Base-by-base conservation (phyloP, 2,888 invertebrate species). In the Scotopteryx bipunctaria region DNA sequence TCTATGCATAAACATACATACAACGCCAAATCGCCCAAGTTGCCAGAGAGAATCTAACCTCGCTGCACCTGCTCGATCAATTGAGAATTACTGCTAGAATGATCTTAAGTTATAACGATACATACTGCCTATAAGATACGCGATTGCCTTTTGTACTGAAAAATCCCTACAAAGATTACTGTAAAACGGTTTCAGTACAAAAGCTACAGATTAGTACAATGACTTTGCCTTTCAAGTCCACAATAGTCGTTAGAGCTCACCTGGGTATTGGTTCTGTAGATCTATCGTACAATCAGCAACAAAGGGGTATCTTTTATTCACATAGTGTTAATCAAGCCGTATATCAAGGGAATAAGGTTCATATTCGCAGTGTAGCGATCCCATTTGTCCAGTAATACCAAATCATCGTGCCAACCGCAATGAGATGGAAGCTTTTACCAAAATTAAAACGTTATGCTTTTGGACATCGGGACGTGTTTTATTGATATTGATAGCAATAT, bases 341-440 rank as follows among this genome's bases (percentile, higher is more conserved):
- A 47, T 19, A n/a, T 15, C 48, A 45, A 46, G 14, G 40, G 17
- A 4, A 37, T 57, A 63, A 35, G 48, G 57, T 36, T 29, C 29
- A 41, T 6, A 33, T 14, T 51, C 40, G 6, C 45, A 49, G 37
- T 50, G 49, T 0, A 32, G 25, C 19, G 16, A 32, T 36, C 25
- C n/a, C 27, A 38, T 43, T 23, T 41, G 23, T 46, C 53, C 69
- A 67, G 70, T 76, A 73, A 80, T 76, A 77, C 74, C 73, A 76
- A 79, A 83, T 83, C 78, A 81, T 76, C 74, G 74, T 70, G 59
- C 67, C 64, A 40, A 76, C 83, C 83, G 77, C 86, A 86, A 83
- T 83, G 83, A 81, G 81, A 81, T 79, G 76, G 74, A 77, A 75
- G 87, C 88, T 88, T 88, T 89, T 87, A 88, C 79, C 67, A 74